Percentiles rank a stretch among this genome's conserved stretches.
These are phyloP conservation scores for Atrichornis clamosus DNA, from an alignment of 2,113 vertebrate species.

Conservation along the genomic window DNA sequence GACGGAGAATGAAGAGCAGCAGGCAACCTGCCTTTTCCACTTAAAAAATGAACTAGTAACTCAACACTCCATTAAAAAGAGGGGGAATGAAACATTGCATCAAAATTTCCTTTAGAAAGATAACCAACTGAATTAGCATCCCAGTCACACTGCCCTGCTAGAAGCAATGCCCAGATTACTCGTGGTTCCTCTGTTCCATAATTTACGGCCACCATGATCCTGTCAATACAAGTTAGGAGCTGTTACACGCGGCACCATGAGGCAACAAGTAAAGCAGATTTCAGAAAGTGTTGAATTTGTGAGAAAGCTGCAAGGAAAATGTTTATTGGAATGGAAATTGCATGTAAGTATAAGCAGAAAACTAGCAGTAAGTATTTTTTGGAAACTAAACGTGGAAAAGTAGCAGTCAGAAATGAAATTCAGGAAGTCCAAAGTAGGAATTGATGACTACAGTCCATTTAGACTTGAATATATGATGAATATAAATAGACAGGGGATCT, in stretches of 20 bases:
- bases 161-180: neutral
- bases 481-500: neutral
- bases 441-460: neutral
- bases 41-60: neutral
- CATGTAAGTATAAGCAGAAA: constrained; percentile 13
- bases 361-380: neutral
- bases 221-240: neutral
- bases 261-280: neutral
- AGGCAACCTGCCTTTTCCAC: neutral
- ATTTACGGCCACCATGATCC: neutral
- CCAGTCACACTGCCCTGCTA: neutral
- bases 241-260: fast-evolving
- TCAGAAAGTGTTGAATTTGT: neutral
- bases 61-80: neutral
- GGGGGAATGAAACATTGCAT: neutral
- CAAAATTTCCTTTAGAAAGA: neutral
- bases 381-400: constrained; percentile 35
- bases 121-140: neutral
- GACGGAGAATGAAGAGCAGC: neutral
- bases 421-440: constrained; percentile 10
- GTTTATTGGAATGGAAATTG: constrained; percentile 33
- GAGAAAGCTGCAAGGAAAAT: constrained; percentile 3
- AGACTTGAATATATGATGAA: neutral
- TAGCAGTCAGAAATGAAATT: constrained; percentile 28
- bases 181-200: neutral